phyloP scores from a whole-genome alignment of 2,888 invertebrate genomes.

The Lamellibrachia satsuma region DNA sequence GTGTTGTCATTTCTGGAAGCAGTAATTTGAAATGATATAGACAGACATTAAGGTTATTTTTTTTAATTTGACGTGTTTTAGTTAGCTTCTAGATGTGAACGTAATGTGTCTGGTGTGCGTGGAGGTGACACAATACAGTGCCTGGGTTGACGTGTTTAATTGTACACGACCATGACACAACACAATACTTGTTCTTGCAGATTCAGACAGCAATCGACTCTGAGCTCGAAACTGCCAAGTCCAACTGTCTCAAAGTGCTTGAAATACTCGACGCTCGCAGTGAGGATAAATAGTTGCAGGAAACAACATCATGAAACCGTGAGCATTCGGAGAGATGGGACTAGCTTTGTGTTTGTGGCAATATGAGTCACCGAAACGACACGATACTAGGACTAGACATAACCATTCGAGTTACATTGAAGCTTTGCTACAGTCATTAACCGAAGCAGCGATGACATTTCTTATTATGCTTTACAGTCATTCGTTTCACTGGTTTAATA shows the following conservation, averaged over 20 bases:
- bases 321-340: not conserved
- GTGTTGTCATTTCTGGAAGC: no score
- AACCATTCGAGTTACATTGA: not conserved
- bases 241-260: slow-evolving; percentile 56
- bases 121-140: no score
- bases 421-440: not conserved
- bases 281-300: not conserved
- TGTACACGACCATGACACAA: not conserved
- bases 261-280: slow-evolving; percentile 38
- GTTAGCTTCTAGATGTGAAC: no score
- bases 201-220: slow-evolving; percentile 56
- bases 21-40: no score
- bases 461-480: not conserved
- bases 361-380: no score
- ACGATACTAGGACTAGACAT: not conserved
- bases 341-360: no score
- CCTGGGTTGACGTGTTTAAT: no score
- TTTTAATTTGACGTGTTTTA: no score
- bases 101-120: no score
- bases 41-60: no score
- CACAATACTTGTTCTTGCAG: slow-evolving; percentile 41
- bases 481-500: not conserved
- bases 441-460: not conserved
- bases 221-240: slow-evolving; percentile 56
- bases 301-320: not conserved